phyloP scores from a whole-genome alignment of 2,797 vertebrate genomes.

The Scleropages formosus region DNA sequence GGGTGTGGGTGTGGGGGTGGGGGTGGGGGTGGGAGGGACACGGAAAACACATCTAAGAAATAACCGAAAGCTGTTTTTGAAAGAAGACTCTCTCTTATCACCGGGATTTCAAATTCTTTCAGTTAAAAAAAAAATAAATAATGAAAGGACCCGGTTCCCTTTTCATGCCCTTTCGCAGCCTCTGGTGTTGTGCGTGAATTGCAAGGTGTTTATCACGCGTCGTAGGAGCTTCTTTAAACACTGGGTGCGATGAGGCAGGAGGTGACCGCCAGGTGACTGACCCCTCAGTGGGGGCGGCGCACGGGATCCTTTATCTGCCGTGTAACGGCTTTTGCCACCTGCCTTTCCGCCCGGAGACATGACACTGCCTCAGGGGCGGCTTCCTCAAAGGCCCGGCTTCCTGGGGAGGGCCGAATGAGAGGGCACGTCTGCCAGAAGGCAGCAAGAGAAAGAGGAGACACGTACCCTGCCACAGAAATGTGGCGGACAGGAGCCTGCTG shows the following conservation, averaged over 20 bases:
- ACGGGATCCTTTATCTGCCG: neutral
- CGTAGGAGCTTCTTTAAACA: constrained; percentile 1
- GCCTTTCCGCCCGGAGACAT: neutral
- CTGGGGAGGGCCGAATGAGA: neutral
- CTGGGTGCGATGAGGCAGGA: neutral
- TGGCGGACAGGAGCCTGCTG: neutral
- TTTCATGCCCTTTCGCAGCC: constrained; percentile 4
- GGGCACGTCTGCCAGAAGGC: neutral
- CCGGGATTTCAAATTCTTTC: constrained; percentile 52
- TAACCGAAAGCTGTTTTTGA: constrained; percentile 58
- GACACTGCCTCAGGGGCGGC: neutral
- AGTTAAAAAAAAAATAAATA: constrained; percentile 4
- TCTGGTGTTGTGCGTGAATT: neutral
- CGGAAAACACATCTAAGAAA: neutral
- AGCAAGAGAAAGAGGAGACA: too few relatives aligned
- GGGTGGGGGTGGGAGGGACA: too few relatives aligned
- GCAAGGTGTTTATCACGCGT: constrained; percentile 15
- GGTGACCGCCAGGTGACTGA: neutral
- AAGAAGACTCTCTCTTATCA: constrained; percentile 61
- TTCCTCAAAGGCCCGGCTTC: constrained; percentile 3
- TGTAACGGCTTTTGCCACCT: neutral
- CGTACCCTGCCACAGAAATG: neutral
- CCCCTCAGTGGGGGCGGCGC: neutral
- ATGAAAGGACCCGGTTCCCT: neutral
- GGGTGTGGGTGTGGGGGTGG: too few relatives aligned